A percentile compares a stretch with the other conserved stretches of the same genome.
Evolutionary conservation across 2,113 vertebrate species (phyloP).

Genomic region (Nycticorax nycticorax): DNA sequence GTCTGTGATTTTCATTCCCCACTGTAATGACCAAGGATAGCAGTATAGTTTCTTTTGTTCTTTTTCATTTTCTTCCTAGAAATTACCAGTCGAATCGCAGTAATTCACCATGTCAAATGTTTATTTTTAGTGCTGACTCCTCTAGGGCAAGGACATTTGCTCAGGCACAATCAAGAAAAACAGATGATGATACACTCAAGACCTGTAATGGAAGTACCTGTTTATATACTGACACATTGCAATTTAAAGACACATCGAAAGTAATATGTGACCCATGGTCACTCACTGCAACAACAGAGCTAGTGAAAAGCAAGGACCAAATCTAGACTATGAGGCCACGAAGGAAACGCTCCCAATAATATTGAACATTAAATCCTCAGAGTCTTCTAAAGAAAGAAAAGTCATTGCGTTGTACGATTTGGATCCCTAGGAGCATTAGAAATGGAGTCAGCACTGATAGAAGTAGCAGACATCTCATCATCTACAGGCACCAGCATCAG

Average conservation of each 20-base stretch:
- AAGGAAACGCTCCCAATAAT: neutral
- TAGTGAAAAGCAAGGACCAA: neutral
- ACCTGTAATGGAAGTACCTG: neutral
- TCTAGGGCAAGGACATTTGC: neutral
- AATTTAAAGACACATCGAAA: neutral
- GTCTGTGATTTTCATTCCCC: neutral
- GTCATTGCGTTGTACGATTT: neutral
- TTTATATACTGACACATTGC: neutral
- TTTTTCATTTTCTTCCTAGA: conserved; percentile 9
- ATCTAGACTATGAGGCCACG: neutral
- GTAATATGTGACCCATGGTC: neutral
- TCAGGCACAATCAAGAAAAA: neutral
- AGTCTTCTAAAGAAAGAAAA: neutral
- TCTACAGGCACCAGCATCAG: fast-evolving
- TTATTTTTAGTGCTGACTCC: conserved; percentile 17
- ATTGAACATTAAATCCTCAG: neutral
- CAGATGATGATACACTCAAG: neutral
- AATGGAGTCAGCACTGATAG: neutral
- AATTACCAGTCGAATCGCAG: neutral
- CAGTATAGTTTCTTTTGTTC: neutral
- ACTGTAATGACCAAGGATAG: neutral
- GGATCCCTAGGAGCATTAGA: neutral
- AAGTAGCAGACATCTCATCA: neutral
- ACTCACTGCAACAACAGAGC: neutral
- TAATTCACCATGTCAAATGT: neutral